Conservation (phyloP, 2,113 vertebrate species). For the Hemicordylus capensis region DNA sequence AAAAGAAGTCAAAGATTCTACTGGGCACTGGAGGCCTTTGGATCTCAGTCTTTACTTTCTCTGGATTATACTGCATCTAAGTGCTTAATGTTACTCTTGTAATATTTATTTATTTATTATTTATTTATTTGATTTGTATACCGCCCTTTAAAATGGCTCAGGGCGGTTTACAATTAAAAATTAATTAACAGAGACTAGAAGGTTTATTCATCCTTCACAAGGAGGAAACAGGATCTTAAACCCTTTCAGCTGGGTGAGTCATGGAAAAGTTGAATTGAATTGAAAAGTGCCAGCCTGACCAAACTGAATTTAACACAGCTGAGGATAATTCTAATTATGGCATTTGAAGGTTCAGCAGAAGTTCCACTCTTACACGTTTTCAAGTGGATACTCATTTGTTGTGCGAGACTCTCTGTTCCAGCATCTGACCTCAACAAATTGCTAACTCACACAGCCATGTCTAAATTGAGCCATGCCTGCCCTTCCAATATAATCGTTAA, state of each 20-base stretch:
- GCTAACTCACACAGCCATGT: conserved; percentile 29
- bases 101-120: too few relatives aligned
- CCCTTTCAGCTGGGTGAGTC: neutral
- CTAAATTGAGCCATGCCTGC: conserved; percentile 5
- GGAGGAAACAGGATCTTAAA: conserved; percentile 21
- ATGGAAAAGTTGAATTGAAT: neutral
- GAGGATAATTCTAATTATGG: conserved; percentile 58
- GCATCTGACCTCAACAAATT: conserved; percentile 53
- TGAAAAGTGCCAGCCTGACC: conserved; percentile 30
- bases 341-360: conserved; percentile 60
- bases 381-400: conserved; percentile 58
- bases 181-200: too few relatives aligned
- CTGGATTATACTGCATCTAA: neutral
- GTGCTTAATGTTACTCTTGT: too few relatives aligned
- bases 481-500: conserved; percentile 22
- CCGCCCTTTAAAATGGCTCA: too few relatives aligned
- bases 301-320: conserved; percentile 59
- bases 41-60: neutral
- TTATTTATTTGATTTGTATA: too few relatives aligned
- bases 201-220: conserved; percentile 5
- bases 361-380: conserved; percentile 57
- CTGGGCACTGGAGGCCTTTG: neutral
- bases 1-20: too few relatives aligned
- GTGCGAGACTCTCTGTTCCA: conserved; percentile 46
- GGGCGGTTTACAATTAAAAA: too few relatives aligned